Conservation (phyloP, 2,113 vertebrate species). For the Nipponia nippon region DNA sequence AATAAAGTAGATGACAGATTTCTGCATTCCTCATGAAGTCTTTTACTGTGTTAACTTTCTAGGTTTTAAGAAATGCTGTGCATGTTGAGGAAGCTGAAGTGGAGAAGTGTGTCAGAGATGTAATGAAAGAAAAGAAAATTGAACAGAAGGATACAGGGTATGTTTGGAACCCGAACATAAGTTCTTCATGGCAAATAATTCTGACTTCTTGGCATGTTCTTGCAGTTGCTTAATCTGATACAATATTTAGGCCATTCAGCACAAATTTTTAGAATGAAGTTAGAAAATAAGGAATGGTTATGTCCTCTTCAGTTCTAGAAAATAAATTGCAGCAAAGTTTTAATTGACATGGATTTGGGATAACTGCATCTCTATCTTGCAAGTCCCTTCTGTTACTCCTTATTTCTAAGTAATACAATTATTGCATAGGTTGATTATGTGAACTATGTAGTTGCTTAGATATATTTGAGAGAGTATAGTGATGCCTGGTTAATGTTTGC, state of each 20-base stretch:
- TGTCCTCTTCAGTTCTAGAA: background rate
- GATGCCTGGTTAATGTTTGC: background rate
- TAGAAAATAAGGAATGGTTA: background rate
- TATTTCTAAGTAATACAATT: background rate
- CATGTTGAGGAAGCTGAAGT: conserved; percentile 70
- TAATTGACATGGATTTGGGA: background rate
- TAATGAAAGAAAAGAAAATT: conserved; percentile 87
- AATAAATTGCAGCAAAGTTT: background rate
- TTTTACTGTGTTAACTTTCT: background rate
- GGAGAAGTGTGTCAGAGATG: conserved; percentile 75
- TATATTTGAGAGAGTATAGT: background rate
- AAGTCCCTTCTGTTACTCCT: background rate
- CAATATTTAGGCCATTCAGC: background rate
- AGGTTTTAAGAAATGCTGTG: conserved; percentile 85
- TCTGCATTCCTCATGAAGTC: background rate
- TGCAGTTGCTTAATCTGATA: background rate
- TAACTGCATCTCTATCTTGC: background rate
- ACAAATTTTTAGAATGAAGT: background rate
- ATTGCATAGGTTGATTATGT: background rate
- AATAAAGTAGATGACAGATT: background rate
- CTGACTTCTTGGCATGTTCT: background rate
- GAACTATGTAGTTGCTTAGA: background rate
- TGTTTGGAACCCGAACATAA: background rate
- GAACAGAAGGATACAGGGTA: conserved; percentile 82
- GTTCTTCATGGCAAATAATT: background rate